Evolutionary conservation across 2,113 vertebrate genomes (phyloP).

Genomic region (Pipa parva): DNA sequence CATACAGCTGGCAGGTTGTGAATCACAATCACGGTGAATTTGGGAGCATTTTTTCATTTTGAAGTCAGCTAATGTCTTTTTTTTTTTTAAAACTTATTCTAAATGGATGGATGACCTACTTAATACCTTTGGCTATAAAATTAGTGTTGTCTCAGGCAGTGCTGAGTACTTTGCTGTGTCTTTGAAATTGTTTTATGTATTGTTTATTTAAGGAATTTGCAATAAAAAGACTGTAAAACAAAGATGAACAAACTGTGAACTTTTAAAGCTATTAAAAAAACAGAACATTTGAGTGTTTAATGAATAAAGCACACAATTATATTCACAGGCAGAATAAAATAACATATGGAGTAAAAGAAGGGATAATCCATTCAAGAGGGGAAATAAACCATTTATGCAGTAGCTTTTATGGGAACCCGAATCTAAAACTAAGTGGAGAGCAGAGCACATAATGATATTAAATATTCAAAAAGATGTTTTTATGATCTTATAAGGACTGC

Average conservation of each 20-base stretch:
- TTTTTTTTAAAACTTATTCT: background rate
- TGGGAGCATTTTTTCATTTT: background rate
- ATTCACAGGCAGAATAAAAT: too few species aligned
- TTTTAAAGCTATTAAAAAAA: too few species aligned
- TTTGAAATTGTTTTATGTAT: background rate
- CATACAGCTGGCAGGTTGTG: background rate
- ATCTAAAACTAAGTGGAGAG: too few species aligned
- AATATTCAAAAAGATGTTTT: too few species aligned
- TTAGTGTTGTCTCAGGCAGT: background rate
- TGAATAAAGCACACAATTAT: too few species aligned
- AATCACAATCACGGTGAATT: background rate
- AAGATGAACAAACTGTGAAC: background rate
- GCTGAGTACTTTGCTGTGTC: background rate
- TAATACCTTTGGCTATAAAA: background rate
- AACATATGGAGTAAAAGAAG: too few species aligned
- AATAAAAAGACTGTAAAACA: constrained; percentile 1
- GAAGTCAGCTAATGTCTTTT: background rate
- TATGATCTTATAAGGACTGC: too few species aligned
- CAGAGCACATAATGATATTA: too few species aligned
- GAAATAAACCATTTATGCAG: too few species aligned
- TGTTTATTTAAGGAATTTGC: background rate
- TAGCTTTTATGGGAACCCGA: too few species aligned
- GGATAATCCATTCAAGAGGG: too few species aligned
- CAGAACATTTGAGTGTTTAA: too few species aligned
- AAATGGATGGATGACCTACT: background rate